A percentile compares a stretch with the other conserved stretches of the same genome.
These are phyloP conservation scores for Xiphophorus maculatus DNA, from an alignment of 2,113 vertebrate species.

Conservation along the genomic window DNA sequence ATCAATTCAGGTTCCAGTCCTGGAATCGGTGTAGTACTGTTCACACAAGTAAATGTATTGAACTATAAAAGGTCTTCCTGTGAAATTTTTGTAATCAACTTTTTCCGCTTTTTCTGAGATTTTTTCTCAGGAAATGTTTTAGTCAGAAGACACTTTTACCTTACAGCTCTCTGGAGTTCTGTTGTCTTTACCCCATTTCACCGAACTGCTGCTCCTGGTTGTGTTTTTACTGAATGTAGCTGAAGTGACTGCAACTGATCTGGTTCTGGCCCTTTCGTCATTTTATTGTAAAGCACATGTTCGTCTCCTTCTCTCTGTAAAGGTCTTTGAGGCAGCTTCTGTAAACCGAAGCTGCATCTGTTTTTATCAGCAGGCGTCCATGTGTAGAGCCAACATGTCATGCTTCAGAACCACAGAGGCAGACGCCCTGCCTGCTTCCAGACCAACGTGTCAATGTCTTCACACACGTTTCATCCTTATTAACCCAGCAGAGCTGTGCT, in stretches of 20 bases:
- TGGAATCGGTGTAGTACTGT: no score
- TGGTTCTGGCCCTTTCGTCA: not conserved
- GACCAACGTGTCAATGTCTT: conserved; percentile 32
- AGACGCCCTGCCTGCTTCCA: not conserved
- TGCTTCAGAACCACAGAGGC: conserved; percentile 20
- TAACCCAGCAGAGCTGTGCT: conserved; percentile 2
- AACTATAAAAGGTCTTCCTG: not conserved
- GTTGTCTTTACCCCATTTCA: not conserved
- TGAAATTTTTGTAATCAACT: not conserved
- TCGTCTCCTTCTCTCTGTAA: not conserved
- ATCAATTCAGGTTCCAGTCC: not conserved
- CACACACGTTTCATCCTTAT: conserved; percentile 2
- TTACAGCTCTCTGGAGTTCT: not conserved
- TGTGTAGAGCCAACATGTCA: not conserved
- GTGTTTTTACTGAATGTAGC: not conserved
- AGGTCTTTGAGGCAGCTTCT: not conserved
- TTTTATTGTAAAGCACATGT: not conserved
- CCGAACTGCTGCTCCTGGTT: not conserved
- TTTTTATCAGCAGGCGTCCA: not conserved
- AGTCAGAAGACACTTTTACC: not conserved
- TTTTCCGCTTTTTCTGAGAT: not conserved
- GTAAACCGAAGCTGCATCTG: not conserved
- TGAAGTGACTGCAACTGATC: not conserved
- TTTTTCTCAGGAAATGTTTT: not conserved
- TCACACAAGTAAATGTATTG: not conserved